Conservation (phyloP, 2,888 invertebrate genomes). For the Ditula angustiorana region DNA sequence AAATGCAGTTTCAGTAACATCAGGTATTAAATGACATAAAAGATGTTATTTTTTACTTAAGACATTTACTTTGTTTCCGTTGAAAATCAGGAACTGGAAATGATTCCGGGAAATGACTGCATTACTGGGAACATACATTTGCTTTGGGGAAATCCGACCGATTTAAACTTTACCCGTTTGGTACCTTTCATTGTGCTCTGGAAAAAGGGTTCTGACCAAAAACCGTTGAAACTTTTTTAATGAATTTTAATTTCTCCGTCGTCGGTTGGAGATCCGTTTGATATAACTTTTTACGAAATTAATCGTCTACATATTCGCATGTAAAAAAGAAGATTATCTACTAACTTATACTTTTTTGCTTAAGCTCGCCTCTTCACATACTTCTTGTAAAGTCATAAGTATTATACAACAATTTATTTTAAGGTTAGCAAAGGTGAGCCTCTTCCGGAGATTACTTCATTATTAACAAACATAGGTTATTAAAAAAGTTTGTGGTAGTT, state of each 20-base stretch:
- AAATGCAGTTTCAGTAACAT: too few species aligned
- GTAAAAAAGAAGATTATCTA: not conserved
- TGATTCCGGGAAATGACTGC: slow-evolving; percentile 24
- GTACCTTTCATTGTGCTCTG: slow-evolving; percentile 42
- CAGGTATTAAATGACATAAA: too few species aligned
- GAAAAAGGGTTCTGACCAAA: slow-evolving; percentile 54
- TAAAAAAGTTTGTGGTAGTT: too few species aligned
- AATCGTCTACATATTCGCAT: not conserved
- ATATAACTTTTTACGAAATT: slow-evolving; percentile 3
- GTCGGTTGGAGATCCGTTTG: slow-evolving; percentile 47
- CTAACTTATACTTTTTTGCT: not conserved
- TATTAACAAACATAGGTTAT: too few species aligned
- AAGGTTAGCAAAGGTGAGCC: too few species aligned
- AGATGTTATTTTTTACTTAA: too few species aligned
- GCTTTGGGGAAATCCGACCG: slow-evolving; percentile 40
- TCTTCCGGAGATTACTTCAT: too few species aligned
- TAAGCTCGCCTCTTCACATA: slow-evolving; percentile 12
- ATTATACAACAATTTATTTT: too few species aligned
- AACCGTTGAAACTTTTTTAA: slow-evolving; percentile 60
- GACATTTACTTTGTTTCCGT: not conserved
- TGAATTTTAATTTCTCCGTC: slow-evolving; percentile 58
- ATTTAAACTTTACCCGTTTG: slow-evolving; percentile 46
- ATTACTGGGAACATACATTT: slow-evolving; percentile 32
- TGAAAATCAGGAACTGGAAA: slow-evolving; percentile 8
- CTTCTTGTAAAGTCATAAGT: too few species aligned